Evolutionary conservation across 2,888 invertebrate species (phyloP), one percentile per base, ranked within the genome.

Genomic region (Ptilodon capucinus): DNA sequence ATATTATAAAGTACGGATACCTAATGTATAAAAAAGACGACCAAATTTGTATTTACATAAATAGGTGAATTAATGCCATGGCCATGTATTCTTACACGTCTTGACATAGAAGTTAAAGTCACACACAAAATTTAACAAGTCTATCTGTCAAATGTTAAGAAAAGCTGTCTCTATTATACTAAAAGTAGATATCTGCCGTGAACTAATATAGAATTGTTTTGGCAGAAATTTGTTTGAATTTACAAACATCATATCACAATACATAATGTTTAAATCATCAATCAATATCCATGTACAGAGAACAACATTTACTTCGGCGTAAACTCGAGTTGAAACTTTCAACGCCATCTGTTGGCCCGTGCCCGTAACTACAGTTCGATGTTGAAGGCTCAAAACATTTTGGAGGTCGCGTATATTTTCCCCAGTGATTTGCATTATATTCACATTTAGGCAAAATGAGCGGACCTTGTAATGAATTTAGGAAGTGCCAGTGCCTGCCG

Each of bases 381-480:
- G 52, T 42, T 54, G 46, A 47, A 57, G 60, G 60, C 57, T 62
- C 53, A 38, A 44, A 63, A 50, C 54, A 46, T 57, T 60, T 54
- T 38, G 46, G 53, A 63, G 55, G 63, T 48, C 52, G 43, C 46
- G 40, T 42, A 58, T 57, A 64, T 68, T 57, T 59, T 49, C 44
- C 45, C 40, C 40, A 57, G 47, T 40, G 54, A 60, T 73, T 71
- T 70, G 54, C 69, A 71, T 74, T 64, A 61, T 68, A 64, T 61
- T 59, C 60, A 52, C 63, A 63, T 71, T 71, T 68, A 46, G 48
- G 54, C 52, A 57, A 71, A 71, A 71, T 71, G 60, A 68, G 64
- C 60, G 56, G 55, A 45, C 51, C 53, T 52, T 40, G 52, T 65
- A 59, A 59, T 65, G 57, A 67, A 70, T 64, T 68, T 60, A 62